These are phyloP conservation scores for Liasis olivaceus DNA, from an alignment of 2,797 vertebrate genomes.

Conservation along the genomic window DNA sequence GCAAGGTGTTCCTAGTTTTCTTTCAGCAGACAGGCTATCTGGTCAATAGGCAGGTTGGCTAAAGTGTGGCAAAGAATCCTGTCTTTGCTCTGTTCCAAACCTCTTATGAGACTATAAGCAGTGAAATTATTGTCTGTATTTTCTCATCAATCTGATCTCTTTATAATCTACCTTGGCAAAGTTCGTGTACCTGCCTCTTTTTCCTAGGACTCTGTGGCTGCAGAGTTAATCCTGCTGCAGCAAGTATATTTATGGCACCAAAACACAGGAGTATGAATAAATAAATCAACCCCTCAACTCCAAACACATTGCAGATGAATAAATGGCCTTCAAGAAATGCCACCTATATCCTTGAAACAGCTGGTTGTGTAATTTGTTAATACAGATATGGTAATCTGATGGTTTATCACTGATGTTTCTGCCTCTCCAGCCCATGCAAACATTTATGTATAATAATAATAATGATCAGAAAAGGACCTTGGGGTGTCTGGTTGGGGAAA, in stretches of 20 bases:
- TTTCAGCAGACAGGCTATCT: not conserved
- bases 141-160: not conserved
- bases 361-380: not conserved
- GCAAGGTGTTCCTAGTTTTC: not conserved
- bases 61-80: not conserved
- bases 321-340: not conserved
- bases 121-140: not conserved
- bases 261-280: not conserved
- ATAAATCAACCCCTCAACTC: not conserved
- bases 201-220: not conserved
- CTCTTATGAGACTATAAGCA: no score
- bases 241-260: not conserved
- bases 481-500: not conserved
- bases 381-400: not conserved
- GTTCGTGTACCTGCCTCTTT: not conserved
- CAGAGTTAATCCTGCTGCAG: not conserved
- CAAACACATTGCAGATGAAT: not conserved
- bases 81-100: not conserved
- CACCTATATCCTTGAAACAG: not conserved
- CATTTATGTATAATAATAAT: not conserved
- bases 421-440: not conserved
- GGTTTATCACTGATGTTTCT: slow-evolving; percentile 15
- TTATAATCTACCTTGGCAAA: not conserved
- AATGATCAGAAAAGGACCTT: not conserved
- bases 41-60: not conserved